A percentile compares a stretch with the other conserved stretches of the same genome.
Evolutionary conservation across 1,140 invertebrate species (phyloP).

Genomic region (Pristionchus pacificus): DNA sequence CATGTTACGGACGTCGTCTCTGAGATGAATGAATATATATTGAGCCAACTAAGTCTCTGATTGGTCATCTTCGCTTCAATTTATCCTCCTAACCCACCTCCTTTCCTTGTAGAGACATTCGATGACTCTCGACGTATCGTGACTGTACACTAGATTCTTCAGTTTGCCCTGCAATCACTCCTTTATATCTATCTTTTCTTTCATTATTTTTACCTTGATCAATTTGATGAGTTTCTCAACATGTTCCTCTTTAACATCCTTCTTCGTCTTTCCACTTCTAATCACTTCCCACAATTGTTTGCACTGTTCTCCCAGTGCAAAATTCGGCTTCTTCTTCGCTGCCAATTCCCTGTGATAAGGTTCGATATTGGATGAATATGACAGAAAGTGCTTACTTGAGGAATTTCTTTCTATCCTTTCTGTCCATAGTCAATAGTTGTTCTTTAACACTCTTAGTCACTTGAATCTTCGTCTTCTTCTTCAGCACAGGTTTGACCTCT

Average conservation of each 20-base stretch:
- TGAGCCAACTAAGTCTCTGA: conserved; percentile 56
- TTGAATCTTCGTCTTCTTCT: conserved; percentile 23
- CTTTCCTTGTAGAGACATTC: conserved; percentile 81
- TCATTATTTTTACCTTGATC: conserved; percentile 44
- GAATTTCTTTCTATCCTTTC: conserved; percentile 38
- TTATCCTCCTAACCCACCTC: too few relatives aligned
- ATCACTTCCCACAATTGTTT: conserved; percentile 38
- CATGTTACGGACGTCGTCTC: not conserved
- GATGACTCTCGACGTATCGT: conserved; percentile 81
- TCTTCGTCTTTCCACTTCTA: not conserved
- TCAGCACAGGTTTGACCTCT: too few relatives aligned
- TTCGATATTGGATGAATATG: not conserved
- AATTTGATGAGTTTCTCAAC: not conserved
- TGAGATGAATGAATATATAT: not conserved
- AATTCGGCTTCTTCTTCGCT: conserved; percentile 27
- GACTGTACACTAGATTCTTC: conserved; percentile 72
- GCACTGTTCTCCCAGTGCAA: conserved; percentile 19
- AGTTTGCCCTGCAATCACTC: conserved; percentile 72
- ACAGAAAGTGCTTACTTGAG: not conserved
- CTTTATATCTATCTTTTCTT: conserved; percentile 66
- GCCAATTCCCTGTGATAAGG: conserved; percentile 21
- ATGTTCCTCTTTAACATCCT: not conserved
- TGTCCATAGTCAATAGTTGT: conserved; percentile 32
- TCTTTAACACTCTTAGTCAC: conserved; percentile 34
- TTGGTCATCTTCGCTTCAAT: too few relatives aligned